A percentile compares a stretch with the other conserved stretches of the same genome.
Evolutionary conservation across 2,113 vertebrate genomes (phyloP).

Genomic region (Oenanthe oenanthe): DNA sequence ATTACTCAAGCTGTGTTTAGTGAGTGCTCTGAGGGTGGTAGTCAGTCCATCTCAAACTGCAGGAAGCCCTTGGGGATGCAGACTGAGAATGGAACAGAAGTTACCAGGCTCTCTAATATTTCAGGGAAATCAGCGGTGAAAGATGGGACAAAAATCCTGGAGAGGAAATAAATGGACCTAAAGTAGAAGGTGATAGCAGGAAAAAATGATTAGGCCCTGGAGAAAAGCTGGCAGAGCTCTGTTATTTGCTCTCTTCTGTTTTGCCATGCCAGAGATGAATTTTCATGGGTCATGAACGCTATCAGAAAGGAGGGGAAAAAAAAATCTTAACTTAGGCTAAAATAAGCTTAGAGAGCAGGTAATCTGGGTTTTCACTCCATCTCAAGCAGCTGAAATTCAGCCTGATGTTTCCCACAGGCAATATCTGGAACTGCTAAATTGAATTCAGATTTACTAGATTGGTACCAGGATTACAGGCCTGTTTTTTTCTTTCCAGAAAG

Average conservation of each 20-base stretch:
- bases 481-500: neutral
- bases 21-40: neutral
- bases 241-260: neutral
- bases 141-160: neutral
- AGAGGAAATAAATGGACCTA: neutral
- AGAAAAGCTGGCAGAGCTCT: neutral
- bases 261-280: neutral
- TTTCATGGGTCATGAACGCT: neutral
- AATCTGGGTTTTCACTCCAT: neutral
- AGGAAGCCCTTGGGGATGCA: neutral
- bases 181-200: neutral
- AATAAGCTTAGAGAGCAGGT: neutral
- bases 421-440: slow-evolving; percentile 5
- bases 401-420: slow-evolving; percentile 17
- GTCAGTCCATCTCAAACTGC: neutral
- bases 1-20: neutral
- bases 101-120: neutral
- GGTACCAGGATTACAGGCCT: neutral
- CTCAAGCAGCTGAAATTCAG: slow-evolving; percentile 30
- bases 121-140: slow-evolving; percentile 26
- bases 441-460: slow-evolving; percentile 36
- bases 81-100: neutral
- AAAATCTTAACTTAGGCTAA: neutral
- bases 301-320: neutral
- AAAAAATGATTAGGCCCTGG: neutral